Conservation (phyloP, 2,797 vertebrate genomes). For the Agapornis canus region DNA sequence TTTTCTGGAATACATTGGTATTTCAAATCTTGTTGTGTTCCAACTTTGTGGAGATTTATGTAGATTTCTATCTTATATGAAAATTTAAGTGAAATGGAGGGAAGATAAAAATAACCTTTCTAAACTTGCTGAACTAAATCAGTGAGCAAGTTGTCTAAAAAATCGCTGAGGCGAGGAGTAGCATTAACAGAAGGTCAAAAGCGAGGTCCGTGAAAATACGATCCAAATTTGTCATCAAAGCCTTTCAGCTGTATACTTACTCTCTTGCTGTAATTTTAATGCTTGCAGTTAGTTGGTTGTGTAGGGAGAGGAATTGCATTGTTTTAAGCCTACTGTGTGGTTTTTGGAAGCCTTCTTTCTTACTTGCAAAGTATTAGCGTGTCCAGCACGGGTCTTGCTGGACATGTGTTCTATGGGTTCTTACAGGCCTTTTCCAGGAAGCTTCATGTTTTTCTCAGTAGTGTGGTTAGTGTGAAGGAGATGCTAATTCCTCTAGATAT, state of each 20-base stretch:
- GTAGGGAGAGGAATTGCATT: background rate
- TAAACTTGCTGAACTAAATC: background rate
- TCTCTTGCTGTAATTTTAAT: background rate
- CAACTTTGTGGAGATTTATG: background rate
- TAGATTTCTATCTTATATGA: background rate
- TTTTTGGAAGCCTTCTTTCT: background rate
- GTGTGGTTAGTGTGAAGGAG: background rate
- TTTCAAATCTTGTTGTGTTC: background rate
- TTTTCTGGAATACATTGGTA: background rate
- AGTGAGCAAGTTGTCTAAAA: background rate
- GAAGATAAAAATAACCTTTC: background rate
- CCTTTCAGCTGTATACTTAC: background rate
- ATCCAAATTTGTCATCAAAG: background rate
- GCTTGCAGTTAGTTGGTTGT: rapidly evolving
- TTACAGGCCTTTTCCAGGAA: background rate
- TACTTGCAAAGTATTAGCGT: background rate
- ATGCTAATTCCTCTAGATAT: background rate
- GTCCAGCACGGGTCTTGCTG: background rate
- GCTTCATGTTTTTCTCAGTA: background rate
- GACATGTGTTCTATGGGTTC: background rate
- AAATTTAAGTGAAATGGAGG: background rate
- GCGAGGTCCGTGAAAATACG: background rate
- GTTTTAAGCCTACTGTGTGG: background rate
- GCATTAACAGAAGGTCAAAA: background rate
- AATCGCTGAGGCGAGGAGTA: background rate